phyloP scores from a whole-genome alignment of 2,113 vertebrate species.

The Dipodomys stephensi region DNA sequence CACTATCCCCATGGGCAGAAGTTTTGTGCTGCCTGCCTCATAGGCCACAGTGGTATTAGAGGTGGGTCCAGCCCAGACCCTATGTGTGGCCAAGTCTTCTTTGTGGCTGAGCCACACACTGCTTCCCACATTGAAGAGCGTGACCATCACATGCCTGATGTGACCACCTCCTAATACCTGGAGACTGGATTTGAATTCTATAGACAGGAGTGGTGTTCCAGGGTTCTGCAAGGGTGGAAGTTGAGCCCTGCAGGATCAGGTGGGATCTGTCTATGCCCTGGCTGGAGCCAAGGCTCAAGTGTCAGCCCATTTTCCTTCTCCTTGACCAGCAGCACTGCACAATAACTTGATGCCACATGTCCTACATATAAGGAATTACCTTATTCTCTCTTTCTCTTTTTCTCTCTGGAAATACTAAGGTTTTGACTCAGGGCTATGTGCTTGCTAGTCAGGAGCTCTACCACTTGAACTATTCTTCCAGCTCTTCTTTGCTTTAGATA shows the following conservation, averaged over 20 bases:
- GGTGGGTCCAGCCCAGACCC: not conserved
- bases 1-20: not conserved
- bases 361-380: not conserved
- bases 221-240: not conserved
- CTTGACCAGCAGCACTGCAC: not conserved
- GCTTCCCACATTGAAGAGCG: not conserved
- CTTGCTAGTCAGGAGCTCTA: not conserved
- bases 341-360: accelerated
- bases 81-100: not conserved
- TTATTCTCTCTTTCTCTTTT: too few relatives aligned
- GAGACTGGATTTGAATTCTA: not conserved
- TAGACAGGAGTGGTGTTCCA: not conserved
- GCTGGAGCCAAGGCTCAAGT: not conserved
- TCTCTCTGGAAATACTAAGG: too few relatives aligned
- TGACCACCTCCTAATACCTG: not conserved
- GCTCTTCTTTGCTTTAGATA: too few relatives aligned
- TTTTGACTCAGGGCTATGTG: too few relatives aligned
- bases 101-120: not conserved
- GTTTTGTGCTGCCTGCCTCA: not conserved
- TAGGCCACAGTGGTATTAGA: not conserved
- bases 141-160: not conserved
- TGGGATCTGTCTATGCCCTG: not conserved
- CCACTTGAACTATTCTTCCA: too few relatives aligned
- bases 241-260: not conserved
- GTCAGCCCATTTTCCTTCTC: not conserved